A percentile compares a stretch with the other conserved stretches of the same genome.
Evolutionary conservation across 1,140 invertebrate species (phyloP).

Genomic region (Drosophila asahinai): DNA sequence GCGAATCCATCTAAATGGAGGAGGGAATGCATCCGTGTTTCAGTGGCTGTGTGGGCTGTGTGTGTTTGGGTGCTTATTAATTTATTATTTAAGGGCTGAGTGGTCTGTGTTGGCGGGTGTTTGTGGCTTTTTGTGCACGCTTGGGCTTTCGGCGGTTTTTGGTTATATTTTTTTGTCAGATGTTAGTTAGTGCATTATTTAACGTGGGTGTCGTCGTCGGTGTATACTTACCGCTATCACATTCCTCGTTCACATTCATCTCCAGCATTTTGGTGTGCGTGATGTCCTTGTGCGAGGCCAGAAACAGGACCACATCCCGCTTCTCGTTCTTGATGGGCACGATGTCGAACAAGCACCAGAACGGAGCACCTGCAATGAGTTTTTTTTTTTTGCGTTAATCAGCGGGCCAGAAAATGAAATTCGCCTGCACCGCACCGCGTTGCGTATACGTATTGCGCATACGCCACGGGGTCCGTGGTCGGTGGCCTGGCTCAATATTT

Average conservation of each 20-base stretch:
- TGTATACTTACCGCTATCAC: conserved; percentile 91
- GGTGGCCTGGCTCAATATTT: conserved; percentile 24
- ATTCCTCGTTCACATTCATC: conserved; percentile 91
- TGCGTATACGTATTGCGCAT: conserved; percentile 26
- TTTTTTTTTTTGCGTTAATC: conserved; percentile 18
- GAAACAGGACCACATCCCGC: conserved; percentile 97
- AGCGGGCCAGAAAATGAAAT: conserved; percentile 20
- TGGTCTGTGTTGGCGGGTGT: conserved; percentile 17
- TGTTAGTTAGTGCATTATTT: conserved; percentile 37
- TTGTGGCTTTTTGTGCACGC: conserved; percentile 27
- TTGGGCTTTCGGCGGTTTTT: conserved; percentile 20
- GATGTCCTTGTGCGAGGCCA: conserved; percentile 98
- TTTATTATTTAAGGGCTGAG: conserved; percentile 37
- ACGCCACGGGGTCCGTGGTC: conserved; percentile 33
- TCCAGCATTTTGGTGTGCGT: conserved; percentile 95
- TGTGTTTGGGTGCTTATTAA: conserved; percentile 35
- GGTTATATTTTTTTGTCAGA: conserved; percentile 6
- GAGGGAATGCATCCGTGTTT: conserved; percentile 26
- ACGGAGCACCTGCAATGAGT: conserved; percentile 91
- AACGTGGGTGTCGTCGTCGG: conserved; percentile 2
- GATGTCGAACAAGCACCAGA: conserved; percentile 98
- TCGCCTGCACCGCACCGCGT: not conserved
- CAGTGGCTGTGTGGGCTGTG: not conserved
- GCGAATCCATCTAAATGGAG: conserved; percentile 2
- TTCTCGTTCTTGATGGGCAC: conserved; percentile 99